phyloP scores from a whole-genome alignment of 2,888 invertebrate species.

The Calameuta filiformis region DNA sequence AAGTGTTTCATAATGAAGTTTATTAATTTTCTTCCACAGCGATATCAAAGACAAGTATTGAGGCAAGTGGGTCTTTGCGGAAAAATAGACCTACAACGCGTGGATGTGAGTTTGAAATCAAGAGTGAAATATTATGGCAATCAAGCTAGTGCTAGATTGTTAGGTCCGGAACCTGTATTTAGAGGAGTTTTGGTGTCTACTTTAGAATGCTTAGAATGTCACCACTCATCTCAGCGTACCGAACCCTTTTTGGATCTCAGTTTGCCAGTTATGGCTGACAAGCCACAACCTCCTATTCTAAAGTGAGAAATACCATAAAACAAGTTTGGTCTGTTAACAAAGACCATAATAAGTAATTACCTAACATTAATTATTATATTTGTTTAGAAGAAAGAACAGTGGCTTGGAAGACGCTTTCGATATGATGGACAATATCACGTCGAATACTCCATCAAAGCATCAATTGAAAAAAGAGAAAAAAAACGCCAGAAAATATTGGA shows the following conservation, averaged over 20 bases:
- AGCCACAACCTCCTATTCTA: conserved; percentile 78
- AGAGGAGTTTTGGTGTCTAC: conserved; percentile 93
- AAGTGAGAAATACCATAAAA: conserved; percentile 40
- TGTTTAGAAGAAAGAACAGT: conserved; percentile 44
- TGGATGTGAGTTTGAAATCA: conserved; percentile 79
- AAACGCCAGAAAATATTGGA: conserved; percentile 70
- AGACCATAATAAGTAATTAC: neutral
- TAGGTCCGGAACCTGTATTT: conserved; percentile 91
- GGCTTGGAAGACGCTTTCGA: conserved; percentile 47
- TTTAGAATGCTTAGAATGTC: conserved; percentile 89
- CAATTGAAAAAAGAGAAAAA: conserved; percentile 75
- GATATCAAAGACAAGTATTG: conserved; percentile 86
- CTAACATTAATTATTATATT: neutral
- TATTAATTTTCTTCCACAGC: conserved; percentile 65
- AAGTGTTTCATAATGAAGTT: conserved; percentile 3
- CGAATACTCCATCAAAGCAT: conserved; percentile 70
- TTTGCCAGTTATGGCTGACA: conserved; percentile 84
- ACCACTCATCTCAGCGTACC: conserved; percentile 85
- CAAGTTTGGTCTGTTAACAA: neutral
- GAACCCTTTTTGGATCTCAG: conserved; percentile 97
- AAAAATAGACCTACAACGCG: conserved; percentile 80
- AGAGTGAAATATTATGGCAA: conserved; percentile 86
- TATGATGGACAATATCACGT: conserved; percentile 40
- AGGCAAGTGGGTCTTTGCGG: conserved; percentile 79
- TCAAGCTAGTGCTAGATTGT: conserved; percentile 80